Evolutionary conservation across 2,888 invertebrate species (phyloP), one percentile per base, ranked within the genome.

Genomic region (Limulus polyphemus): DNA sequence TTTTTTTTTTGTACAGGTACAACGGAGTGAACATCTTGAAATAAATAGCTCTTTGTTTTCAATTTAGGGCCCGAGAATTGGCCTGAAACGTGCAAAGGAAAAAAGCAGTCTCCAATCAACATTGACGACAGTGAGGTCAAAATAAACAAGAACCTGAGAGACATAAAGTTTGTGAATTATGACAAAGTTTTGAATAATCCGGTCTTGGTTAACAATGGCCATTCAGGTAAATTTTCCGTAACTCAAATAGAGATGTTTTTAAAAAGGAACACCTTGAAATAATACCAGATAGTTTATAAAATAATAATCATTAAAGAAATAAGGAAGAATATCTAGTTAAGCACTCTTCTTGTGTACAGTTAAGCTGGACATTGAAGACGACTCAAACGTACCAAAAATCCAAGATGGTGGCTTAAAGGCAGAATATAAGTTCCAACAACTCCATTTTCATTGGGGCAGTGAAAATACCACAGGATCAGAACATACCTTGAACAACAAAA

Each of bases 361-460:
- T 51, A 55, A 60, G 50, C 49, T 60, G 3, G 60, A 56, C 11
- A 50, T 47, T 11, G 47, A 46, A 46, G 63, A 65, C 14, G 55
- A 55, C 7, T 32, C 32, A 32, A 32, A 32, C 14, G 56, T 57
- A 47, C 58, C 62, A 13, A 59, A 47, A 7, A 60, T 69, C 32
- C 55, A 59, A 47, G 64, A 60, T 14, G 67, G 67, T 17, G 65
- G 67, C n/a, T 50, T 67, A 58, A 61, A 64, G 46, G 62, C 62
- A 49, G 32, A 55, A 5, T 76, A 74, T 68, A 72, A 71, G 60
- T 71, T 89, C 58, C 84, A 85, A 62, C 87, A 89, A 75, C 77
- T 89, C 58, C 89, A 90, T 73, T 87, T 90, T 75, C 90, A 90
- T 73, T 90, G 89, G 88, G 87, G 87, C 1, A 82, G 83, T 72